Percentiles rank a stretch among this genome's conserved stretches.
phyloP scores from a whole-genome alignment of 2,113 vertebrate genomes.

The Xiphorhynchus elegans region DNA sequence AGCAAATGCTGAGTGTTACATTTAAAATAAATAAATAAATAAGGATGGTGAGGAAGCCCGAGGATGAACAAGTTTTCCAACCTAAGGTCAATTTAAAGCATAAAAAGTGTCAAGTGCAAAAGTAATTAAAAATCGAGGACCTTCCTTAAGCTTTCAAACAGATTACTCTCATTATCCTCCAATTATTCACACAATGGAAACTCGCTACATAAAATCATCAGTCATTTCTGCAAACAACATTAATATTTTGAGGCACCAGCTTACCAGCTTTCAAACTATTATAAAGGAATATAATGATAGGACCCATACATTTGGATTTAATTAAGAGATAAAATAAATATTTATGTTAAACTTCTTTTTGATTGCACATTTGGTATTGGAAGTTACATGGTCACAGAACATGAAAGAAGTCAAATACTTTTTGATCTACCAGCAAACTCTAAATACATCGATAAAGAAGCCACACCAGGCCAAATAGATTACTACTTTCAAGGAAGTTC shows the following conservation, averaged over 20 bases:
- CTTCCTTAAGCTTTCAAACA: conserved; percentile 63
- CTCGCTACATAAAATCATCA: conserved; percentile 48
- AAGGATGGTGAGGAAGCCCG: not conserved
- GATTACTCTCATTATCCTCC: conserved; percentile 35
- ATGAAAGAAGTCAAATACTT: conserved; percentile 82
- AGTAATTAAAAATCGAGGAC: conserved; percentile 54
- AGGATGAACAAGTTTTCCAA: conserved; percentile 8
- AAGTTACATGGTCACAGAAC: conserved; percentile 88
- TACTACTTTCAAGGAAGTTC: conserved; percentile 66
- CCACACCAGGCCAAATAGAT: conserved; percentile 64
- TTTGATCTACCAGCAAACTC: conserved; percentile 81
- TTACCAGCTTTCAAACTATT: conserved; percentile 74
- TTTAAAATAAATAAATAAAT: not conserved
- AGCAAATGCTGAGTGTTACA: conserved; percentile 23
- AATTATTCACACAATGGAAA: conserved; percentile 47
- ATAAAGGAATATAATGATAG: conserved; percentile 74
- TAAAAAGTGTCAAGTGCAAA: conserved; percentile 56
- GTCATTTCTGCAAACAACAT: conserved; percentile 59
- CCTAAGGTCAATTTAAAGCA: conserved; percentile 53
- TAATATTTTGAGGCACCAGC: conserved; percentile 78
- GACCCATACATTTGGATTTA: conserved; percentile 67
- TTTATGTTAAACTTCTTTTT: conserved; percentile 70
- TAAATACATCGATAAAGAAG: conserved; percentile 81
- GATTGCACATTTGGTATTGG: conserved; percentile 85
- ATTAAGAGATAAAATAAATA: conserved; percentile 78